Evolutionary conservation across 2,113 vertebrate species (phyloP), one percentile per base, ranked within the genome.

Genomic region (Athene noctua): DNA sequence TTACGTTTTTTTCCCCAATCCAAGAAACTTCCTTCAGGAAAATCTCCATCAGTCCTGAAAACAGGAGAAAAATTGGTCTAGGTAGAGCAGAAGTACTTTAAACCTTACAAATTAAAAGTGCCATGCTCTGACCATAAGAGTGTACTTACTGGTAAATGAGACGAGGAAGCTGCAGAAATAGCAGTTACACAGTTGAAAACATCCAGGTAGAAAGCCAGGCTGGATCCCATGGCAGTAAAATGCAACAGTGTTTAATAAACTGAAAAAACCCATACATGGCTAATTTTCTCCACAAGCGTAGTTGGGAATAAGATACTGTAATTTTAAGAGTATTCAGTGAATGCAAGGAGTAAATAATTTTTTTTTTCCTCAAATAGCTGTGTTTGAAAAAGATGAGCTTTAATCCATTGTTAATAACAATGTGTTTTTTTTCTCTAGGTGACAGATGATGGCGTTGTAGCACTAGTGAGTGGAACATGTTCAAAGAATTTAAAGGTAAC

Each of bases 401-500:
- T 92, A 77, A 79, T 77, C 26, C 4, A 19, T 21, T 86, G 10
- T 61, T 32, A 52, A 67, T 63, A 83, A 71, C 30, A 26, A 11
- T 3, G 3, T 72, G 68, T 0, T 14, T 59, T 79, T 90, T 94
- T 94, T 80, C 91, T 90, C 49, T 94, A 99, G 99, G 98, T 99
- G 70, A 99, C 99, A 61, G 99, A 99, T 88, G 96, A 91, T 88
- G 99, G 99, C 10, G 98, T 99, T 85, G 87, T 98, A 92, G 98
- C 98, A 10, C 98, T 99, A 54, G 98, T 98, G 73, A 98, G 97
- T 92, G 98, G 98, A 95, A 97, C 93, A 5, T 99, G 98, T 97
- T 98, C 98, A 30, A 96, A 97, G 80, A 98, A 96, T 90, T 97
- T 99, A 95, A 99, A 99, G 98, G 99, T 99, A 98, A 97, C 6